Evolutionary conservation across 1,140 invertebrate genomes (phyloP), one percentile per base, ranked within the genome.

Genomic region (Lordiphosa collinella): DNA sequence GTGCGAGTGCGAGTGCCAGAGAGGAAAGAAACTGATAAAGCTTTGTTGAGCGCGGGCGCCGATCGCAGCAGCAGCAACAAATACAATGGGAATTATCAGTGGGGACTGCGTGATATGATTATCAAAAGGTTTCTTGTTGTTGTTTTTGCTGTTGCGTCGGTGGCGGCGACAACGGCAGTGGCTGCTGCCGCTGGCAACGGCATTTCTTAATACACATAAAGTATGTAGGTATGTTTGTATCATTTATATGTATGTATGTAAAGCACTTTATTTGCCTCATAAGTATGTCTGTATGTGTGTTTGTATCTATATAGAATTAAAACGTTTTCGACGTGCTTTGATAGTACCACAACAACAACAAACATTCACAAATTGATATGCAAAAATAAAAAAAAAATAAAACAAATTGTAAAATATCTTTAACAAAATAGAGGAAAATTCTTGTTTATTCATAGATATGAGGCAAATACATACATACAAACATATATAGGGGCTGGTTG

Each of bases 21-120:
- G 18, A 40, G 41, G 18, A 35, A 35, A 22, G 10, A 14, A 14
- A 36, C 70, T 80, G 75, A 80, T 82, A 80, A 80, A 70, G 51
- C 51, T 48, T 18, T 25, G 47, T 37, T 58, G 40, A 58, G 47
- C 40, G 48, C 10, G 16, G 52, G 35, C 14, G 41, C 34, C 41
- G 64, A 66, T 59, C 50, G 50, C 68, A 43, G 47, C 50, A 66
- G 60, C 12, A 59, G 29, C 49, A 71, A 72, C 52, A 64, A 67
- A 82, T 76, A 82, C 78, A 82, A 82, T 82, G 57, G 71, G 78
- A 82, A 76, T 84, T 82, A 82, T 82, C 76, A 82, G 76, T 69
- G 62, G 76, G 22, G 51, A 76, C 76, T 75, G 66, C 76, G 76
- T 82, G 76, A 82, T 82, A 84, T 82, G 76, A 82, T 76, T 82